Evolutionary conservation across 2,797 vertebrate species (phyloP).

Genomic region (Schizopygopsis pylzovi): DNA sequence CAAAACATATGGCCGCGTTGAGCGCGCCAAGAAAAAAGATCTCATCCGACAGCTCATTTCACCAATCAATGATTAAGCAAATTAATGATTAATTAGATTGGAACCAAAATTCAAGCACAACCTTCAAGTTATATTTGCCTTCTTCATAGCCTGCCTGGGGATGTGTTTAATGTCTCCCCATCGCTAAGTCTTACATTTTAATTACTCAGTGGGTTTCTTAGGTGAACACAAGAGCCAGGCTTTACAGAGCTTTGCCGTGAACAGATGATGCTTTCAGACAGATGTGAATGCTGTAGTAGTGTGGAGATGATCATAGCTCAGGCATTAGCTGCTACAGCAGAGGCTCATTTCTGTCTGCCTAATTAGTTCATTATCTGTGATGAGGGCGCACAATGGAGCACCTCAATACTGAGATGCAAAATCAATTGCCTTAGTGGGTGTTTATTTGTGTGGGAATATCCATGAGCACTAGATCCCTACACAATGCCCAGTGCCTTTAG

Average conservation of each 20-base stretch:
- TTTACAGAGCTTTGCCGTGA: slow-evolving; percentile 37
- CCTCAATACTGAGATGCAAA: slow-evolving; percentile 47
- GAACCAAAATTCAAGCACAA: slow-evolving; percentile 37
- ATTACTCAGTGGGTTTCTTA: slow-evolving; percentile 56
- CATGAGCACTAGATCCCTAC: not conserved
- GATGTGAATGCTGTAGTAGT: slow-evolving; percentile 37
- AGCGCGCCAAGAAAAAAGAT: slow-evolving; percentile 56
- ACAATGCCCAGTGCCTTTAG: not conserved
- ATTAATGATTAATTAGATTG: slow-evolving; percentile 65
- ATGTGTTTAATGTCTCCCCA: slow-evolving; percentile 51
- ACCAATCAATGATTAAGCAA: slow-evolving; percentile 66
- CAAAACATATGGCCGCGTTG: slow-evolving; percentile 54
- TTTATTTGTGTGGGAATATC: slow-evolving; percentile 29
- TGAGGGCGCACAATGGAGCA: slow-evolving; percentile 39
- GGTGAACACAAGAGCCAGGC: slow-evolving; percentile 46
- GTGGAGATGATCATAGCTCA: slow-evolving; percentile 32
- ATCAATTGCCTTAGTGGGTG: slow-evolving; percentile 34
- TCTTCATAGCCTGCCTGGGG: slow-evolving; percentile 27
- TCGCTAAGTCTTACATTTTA: slow-evolving; percentile 54
- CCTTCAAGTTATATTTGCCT: slow-evolving; percentile 20
- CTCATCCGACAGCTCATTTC: slow-evolving; percentile 50
- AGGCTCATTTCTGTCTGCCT: slow-evolving; percentile 40
- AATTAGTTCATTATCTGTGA: slow-evolving; percentile 51
- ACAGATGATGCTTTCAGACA: slow-evolving; percentile 42
- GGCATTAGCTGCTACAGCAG: slow-evolving; percentile 22